Evolutionary conservation across 2,113 vertebrate genomes (phyloP).

Genomic region (Pedionomus torquatus): DNA sequence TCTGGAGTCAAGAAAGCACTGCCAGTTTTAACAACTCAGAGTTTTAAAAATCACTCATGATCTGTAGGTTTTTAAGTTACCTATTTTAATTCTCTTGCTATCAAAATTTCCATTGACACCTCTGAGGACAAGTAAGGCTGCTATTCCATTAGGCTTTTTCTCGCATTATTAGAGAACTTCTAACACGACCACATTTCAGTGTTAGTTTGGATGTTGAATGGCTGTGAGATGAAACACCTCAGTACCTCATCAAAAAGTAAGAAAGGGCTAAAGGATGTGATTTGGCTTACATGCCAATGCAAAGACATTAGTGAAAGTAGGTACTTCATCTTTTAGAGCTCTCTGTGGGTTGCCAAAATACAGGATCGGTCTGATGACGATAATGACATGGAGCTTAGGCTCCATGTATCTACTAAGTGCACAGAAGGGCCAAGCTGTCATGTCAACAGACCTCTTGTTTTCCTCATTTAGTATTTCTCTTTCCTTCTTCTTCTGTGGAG

Average conservation of each 20-base stretch:
- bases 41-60: not conserved
- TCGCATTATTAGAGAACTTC: not conserved
- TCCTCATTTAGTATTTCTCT: not conserved
- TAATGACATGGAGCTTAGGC: not conserved
- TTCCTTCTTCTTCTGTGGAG: not conserved
- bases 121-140: not conserved
- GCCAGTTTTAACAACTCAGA: not conserved
- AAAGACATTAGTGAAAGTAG: not conserved
- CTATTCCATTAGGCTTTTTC: not conserved
- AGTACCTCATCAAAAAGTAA: not conserved
- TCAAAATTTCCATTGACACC: not conserved
- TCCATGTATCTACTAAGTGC: not conserved
- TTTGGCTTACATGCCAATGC: not conserved
- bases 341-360: not conserved
- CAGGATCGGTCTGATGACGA: not conserved
- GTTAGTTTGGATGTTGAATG: not conserved
- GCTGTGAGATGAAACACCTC: not conserved
- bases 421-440: not conserved
- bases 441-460: not conserved
- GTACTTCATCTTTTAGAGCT: not conserved
- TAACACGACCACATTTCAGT: fast-evolving
- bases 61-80: not conserved
- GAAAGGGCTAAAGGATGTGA: not conserved
- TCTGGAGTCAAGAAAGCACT: not conserved
- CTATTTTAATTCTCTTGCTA: not conserved